These are phyloP conservation scores for Tupaia tana DNA, from an alignment of 2,113 vertebrate genomes.

Conservation along the genomic window DNA sequence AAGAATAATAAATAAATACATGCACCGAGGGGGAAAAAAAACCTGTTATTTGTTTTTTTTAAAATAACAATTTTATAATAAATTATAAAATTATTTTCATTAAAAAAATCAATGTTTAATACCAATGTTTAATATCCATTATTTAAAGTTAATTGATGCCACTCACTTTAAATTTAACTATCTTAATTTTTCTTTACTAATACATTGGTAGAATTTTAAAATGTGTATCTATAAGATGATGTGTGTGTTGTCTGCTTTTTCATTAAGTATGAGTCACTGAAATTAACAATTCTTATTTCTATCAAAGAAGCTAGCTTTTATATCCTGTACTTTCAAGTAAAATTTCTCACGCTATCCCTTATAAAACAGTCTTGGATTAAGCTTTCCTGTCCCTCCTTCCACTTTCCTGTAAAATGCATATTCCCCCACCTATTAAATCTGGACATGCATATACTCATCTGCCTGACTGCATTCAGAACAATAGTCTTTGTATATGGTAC, in stretches of 20 bases:
- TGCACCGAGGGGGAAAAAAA: background rate
- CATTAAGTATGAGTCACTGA: background rate
- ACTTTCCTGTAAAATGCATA: background rate
- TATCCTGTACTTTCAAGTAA: background rate
- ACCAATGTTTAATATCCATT: background rate
- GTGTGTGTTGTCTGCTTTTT: background rate
- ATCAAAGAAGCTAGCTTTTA: background rate
- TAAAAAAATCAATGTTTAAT: background rate
- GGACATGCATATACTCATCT: background rate
- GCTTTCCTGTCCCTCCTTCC: background rate
- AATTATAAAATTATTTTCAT: background rate
- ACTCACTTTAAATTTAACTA: slow-evolving; percentile 10
- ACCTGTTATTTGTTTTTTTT: background rate
- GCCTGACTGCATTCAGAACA: background rate
- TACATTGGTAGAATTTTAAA: background rate
- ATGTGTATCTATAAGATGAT: background rate
- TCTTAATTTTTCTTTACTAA: background rate
- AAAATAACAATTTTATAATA: too few relatives aligned
- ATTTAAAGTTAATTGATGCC: background rate
- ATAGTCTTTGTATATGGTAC: background rate
- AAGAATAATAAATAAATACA: background rate
- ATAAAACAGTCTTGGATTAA: background rate
- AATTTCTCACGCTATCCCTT: background rate
- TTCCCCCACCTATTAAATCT: background rate
- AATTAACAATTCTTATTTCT: slow-evolving; percentile 20